These are phyloP conservation scores for Spicauda simplicius DNA, from an alignment of 2,888 invertebrate species.

Conservation along the genomic window DNA sequence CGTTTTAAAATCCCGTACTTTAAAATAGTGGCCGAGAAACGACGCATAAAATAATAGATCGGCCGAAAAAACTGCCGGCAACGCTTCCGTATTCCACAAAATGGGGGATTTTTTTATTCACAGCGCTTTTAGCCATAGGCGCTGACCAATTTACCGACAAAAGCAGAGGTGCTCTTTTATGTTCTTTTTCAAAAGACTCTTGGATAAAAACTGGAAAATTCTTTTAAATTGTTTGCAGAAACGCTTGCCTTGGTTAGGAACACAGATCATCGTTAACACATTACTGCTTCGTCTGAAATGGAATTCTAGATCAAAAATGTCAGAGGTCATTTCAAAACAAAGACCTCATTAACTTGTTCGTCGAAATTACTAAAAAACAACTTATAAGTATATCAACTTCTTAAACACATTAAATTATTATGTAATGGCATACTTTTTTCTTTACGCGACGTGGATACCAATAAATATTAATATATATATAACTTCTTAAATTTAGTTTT, in stretches of 20 bases:
- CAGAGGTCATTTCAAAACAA: no score
- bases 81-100: constrained; percentile 6
- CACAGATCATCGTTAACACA: background rate
- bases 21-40: constrained; percentile 13
- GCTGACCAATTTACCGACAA: constrained; percentile 36
- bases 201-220: constrained; percentile 29
- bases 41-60: constrained; percentile 24
- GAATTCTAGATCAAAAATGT: no score
- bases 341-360: no score
- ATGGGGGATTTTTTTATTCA: constrained; percentile 26
- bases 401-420: no score
- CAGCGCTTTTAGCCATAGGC: constrained; percentile 22
- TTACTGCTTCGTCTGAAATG: background rate
- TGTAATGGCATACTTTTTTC: no score
- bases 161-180: constrained; percentile 22
- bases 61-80: constrained; percentile 22
- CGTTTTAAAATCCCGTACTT: constrained; percentile 5
- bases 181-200: constrained; percentile 17
- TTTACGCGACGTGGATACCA: no score
- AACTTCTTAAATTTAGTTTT: no score
- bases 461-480: no score
- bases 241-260: background rate
- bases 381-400: no score
- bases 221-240: constrained; percentile 11
- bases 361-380: no score